A percentile compares a stretch with the other conserved stretches of the same genome.
Evolutionary conservation across 2,113 vertebrate genomes (phyloP).

Genomic region (Prolemur simus): DNA sequence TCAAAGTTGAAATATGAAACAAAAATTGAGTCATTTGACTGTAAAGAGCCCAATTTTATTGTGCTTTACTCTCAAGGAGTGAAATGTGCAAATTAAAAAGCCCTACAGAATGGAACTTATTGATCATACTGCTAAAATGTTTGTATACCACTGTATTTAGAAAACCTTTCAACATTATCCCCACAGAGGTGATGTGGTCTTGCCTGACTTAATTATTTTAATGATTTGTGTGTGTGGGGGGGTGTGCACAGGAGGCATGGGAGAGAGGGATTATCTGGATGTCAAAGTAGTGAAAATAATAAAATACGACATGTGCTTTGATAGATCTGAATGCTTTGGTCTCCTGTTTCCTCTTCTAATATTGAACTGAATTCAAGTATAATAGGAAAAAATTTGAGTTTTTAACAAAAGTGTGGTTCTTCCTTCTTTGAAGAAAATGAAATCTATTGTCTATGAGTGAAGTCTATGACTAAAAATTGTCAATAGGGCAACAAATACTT

Average conservation of each 20-base stretch:
- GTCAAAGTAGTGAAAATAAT: background rate
- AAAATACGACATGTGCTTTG: background rate
- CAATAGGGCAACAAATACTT: background rate
- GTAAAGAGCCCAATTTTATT: background rate
- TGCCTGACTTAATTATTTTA: constrained; percentile 34
- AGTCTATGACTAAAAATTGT: background rate
- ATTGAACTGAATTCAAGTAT: background rate
- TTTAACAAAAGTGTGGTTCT: background rate
- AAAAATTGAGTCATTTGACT: constrained; percentile 56
- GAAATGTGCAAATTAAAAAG: constrained; percentile 55
- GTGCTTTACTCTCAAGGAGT: background rate
- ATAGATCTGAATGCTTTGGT: background rate
- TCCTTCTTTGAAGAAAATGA: background rate
- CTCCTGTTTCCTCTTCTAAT: background rate
- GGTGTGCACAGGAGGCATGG: background rate
- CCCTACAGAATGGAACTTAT: background rate
- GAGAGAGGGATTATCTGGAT: background rate
- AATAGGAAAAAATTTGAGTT: background rate
- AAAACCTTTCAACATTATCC: constrained; percentile 17
- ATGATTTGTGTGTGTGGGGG: background rate
- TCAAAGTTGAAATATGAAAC: constrained; percentile 49
- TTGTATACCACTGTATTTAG: constrained; percentile 39
- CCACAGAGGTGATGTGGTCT: background rate
- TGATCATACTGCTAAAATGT: constrained; percentile 54
- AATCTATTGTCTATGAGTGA: background rate